A percentile compares a stretch with the other conserved stretches of the same genome.
These are phyloP conservation scores for Paramacrobiotus metropolitanus DNA, from an alignment of 1,140 invertebrate genomes.

Conservation along the genomic window DNA sequence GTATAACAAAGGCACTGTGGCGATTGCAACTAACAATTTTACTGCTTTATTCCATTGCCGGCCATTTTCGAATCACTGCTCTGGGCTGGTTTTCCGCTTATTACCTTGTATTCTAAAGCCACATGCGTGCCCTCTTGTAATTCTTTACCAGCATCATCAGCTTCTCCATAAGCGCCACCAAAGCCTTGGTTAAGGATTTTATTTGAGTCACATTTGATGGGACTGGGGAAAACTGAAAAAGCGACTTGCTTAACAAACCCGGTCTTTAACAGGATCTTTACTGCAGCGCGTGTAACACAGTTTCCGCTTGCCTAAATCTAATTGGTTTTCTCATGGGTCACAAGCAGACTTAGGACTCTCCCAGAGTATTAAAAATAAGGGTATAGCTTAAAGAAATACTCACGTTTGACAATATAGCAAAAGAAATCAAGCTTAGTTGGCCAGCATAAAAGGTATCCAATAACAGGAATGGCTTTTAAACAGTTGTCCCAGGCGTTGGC, in stretches of 20 bases:
- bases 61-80: too few species aligned
- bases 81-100: background rate
- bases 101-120: background rate
- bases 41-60: too few species aligned
- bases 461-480: background rate
- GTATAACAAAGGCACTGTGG: too few species aligned
- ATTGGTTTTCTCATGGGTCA: too few species aligned
- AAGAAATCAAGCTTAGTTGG: slow-evolving; percentile 3
- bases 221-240: background rate
- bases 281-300: too few species aligned
- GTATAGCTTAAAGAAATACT: too few species aligned
- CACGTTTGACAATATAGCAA: background rate
- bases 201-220: background rate
- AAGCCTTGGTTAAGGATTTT: background rate
- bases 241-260: too few species aligned
- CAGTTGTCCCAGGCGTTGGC: background rate
- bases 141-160: background rate
- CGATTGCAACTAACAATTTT: too few species aligned
- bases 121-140: background rate
- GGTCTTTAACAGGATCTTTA: too few species aligned
- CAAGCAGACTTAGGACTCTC: too few species aligned
- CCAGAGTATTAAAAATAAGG: too few species aligned
- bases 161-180: background rate
- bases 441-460: background rate
- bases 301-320: too few species aligned